Base-by-base conservation (phyloP, 2,797 vertebrate species). In the Oreochromis grahami region DNA sequence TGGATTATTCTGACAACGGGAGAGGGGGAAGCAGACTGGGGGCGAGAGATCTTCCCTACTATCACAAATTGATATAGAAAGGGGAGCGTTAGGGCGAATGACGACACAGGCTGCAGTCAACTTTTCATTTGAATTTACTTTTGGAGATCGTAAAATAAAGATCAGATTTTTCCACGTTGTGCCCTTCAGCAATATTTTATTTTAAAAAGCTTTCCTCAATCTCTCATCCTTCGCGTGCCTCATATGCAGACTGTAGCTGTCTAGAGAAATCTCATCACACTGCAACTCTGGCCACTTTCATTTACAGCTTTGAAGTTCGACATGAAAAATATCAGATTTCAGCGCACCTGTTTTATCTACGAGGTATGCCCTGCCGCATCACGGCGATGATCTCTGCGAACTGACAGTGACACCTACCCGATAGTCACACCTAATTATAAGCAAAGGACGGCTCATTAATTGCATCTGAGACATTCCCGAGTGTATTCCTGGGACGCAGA, bases 1-100 rank as follows among this genome's bases (percentile, higher is more conserved):
- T 60, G 81, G 88, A 88, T 88, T 91, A 89, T 79, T 81, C 45
- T 80, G 76, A 79, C 81, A 82, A 80, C 43, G 68, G 50, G 80
- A 38, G 81, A 10, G 8, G 51, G 52, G 36, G 24, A 78, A 72
- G 68, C 68, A 48, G 68, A n/a, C 21, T 0, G 43, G 6, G 50
- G 45, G 65, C 2, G 76, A n/a, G 76, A 77, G 87, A 81, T 84
- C 76, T 72, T 80, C 4, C 3, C 24, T 41, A 34, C 77, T 32
- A 82, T 79, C 68, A 21, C 41, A 77, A 77, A 86, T 7, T 83
- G 74, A 63, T 45, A 48, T 63, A 78, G 48, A 79, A 65, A 63
- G 58, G 45, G 14, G 4, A 85, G 60, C 45, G 8, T 21, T 17
- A 68, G 34, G 24, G 53, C 70, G 76, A 56, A 83, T 88, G 84